These are phyloP conservation scores for Drusus annulatus DNA, from an alignment of 1,140 invertebrate species.

Conservation along the genomic window DNA sequence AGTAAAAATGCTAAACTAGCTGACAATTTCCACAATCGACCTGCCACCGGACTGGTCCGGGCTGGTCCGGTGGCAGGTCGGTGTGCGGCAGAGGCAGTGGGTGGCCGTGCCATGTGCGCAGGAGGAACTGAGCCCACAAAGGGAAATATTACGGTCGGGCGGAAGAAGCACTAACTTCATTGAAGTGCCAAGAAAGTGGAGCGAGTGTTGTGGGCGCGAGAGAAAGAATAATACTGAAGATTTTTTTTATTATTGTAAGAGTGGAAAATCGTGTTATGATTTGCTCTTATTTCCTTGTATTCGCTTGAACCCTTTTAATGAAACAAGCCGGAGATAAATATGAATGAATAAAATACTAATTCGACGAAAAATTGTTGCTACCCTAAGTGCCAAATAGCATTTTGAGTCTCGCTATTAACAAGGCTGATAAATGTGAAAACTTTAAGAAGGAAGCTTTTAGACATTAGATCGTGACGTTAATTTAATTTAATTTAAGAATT, in stretches of 20 bases:
- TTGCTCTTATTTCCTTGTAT: neutral
- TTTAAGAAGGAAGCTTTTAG: too few species aligned
- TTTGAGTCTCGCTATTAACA: too few species aligned
- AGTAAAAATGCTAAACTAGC: too few species aligned
- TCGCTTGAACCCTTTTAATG: neutral
- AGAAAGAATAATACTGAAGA: neutral
- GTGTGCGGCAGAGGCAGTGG: too few species aligned
- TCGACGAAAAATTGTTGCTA: neutral
- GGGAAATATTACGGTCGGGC: neutral
- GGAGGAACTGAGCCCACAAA: neutral
- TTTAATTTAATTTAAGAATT: too few species aligned
- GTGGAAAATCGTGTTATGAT: neutral
- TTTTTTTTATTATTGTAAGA: neutral
- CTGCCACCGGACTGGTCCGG: too few species aligned
- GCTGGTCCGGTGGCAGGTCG: too few species aligned
- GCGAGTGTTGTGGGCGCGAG: neutral
- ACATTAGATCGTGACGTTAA: too few species aligned
- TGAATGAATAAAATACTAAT: neutral
- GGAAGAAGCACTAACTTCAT: slow-evolving; percentile 1
- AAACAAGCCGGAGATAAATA: neutral
- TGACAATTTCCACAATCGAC: too few species aligned
- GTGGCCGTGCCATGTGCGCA: too few species aligned
- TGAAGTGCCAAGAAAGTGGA: slow-evolving; percentile 4
- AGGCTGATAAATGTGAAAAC: too few species aligned
- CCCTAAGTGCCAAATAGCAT: too few species aligned